Conservation (phyloP, 2,113 vertebrate species). For the Sylvicapra grimmia region DNA sequence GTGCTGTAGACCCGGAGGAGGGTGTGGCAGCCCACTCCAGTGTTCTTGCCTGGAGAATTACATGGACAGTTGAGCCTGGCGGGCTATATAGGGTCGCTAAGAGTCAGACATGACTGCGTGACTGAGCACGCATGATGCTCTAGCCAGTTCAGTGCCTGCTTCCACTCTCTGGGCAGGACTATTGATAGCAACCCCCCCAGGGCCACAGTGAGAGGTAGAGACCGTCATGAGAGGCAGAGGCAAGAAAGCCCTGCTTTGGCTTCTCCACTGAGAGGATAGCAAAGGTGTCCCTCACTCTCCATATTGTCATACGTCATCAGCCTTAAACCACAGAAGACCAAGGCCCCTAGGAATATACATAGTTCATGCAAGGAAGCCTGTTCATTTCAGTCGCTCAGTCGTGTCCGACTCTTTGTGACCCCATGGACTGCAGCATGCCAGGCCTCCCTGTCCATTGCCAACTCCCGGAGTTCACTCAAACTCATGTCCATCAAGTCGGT, state of each 20-base stretch:
- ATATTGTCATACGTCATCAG: neutral
- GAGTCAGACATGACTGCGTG: neutral
- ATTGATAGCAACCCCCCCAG: neutral
- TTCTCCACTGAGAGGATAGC: neutral
- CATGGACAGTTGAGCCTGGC: neutral
- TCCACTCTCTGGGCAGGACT: neutral
- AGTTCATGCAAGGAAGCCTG: neutral
- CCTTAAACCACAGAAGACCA: neutral
- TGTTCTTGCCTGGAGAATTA: neutral
- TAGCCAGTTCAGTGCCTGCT: neutral
- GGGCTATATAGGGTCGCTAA: neutral
- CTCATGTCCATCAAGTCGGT: neutral
- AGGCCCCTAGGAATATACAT: neutral
- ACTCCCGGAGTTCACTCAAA: neutral
- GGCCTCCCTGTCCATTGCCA: neutral
- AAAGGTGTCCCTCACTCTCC: neutral
- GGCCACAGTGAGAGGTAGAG: neutral
- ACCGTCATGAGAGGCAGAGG: no score
- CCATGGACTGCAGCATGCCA: neutral
- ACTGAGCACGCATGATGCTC: neutral
- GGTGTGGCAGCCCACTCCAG: neutral
- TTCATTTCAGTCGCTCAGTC: neutral
- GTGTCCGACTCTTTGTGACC: fast-evolving
- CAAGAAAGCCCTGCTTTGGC: neutral
- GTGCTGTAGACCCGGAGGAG: neutral